phyloP scores from a whole-genome alignment of 1,140 invertebrate species.

The Augochlora pura region DNA sequence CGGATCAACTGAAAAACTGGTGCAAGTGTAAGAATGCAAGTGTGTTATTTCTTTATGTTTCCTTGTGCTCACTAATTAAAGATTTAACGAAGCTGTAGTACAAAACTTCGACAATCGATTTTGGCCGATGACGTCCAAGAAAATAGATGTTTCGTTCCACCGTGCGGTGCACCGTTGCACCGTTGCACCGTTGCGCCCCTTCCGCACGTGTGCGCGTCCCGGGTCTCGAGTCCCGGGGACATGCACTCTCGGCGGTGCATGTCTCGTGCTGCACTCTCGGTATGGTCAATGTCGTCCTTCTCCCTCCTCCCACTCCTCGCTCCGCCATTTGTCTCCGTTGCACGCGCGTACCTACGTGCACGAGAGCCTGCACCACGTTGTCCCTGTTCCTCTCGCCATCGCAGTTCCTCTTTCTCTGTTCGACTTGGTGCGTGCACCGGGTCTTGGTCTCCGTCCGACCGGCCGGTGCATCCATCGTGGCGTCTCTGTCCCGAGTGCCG shows the following conservation, averaged over 20 bases:
- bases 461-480: conserved; percentile 30
- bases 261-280: conserved; percentile 36
- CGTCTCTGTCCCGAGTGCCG: conserved; percentile 17
- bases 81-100: too few relatives aligned
- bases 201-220: conserved; percentile 30
- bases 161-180: conserved; percentile 6
- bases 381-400: not conserved
- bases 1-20: too few relatives aligned
- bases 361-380: not conserved
- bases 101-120: too few relatives aligned
- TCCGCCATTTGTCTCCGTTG: conserved; percentile 8
- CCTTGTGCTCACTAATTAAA: too few relatives aligned
- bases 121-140: too few relatives aligned
- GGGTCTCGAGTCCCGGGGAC: not conserved
- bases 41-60: too few relatives aligned
- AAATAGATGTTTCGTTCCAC: too few relatives aligned
- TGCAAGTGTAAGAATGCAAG: too few relatives aligned
- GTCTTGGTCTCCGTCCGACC: conserved; percentile 7
- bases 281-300: conserved; percentile 39
- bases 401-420: too few relatives aligned
- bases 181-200: conserved; percentile 26
- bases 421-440: too few relatives aligned
- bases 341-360: conserved; percentile 5
- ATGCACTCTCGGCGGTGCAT: conserved; percentile 28
- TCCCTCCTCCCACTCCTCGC: not conserved